Conservation (phyloP, 1,140 invertebrate species). For the Aphaenogaster rudis region DNA sequence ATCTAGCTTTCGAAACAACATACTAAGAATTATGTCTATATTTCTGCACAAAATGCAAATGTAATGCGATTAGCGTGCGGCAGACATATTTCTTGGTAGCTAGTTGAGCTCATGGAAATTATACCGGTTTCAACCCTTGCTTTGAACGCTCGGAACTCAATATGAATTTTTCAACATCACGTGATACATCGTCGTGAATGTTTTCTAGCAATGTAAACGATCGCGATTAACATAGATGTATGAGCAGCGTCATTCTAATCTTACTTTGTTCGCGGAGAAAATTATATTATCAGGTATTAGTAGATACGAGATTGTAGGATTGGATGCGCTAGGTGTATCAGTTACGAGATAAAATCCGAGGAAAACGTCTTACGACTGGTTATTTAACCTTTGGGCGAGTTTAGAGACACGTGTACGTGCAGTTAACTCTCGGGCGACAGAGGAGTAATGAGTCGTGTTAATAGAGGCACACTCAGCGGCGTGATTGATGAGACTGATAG, state of each 20-base stretch:
- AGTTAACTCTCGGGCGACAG: conserved; percentile 30
- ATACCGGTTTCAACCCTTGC: background rate
- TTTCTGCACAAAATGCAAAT: conserved; percentile 4
- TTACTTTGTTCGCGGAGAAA: conserved; percentile 65
- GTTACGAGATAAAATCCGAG: conserved; percentile 68
- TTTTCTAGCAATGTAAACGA: background rate
- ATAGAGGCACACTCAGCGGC: conserved; percentile 50
- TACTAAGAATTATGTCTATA: background rate
- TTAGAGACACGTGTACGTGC: conserved; percentile 22
- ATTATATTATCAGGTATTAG: conserved; percentile 59
- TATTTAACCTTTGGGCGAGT: conserved; percentile 68
- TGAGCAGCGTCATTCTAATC: conserved; percentile 40
- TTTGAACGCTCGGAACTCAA: background rate
- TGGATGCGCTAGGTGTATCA: conserved; percentile 60
- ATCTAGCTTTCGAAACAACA: background rate
- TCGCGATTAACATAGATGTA: conserved; percentile 37
- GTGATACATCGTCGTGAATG: background rate
- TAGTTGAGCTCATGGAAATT: conserved; percentile 12
- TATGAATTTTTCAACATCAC: background rate
- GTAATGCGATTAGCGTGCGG: background rate
- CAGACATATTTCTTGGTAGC: background rate
- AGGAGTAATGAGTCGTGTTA: conserved; percentile 63
- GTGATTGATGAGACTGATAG: conserved; percentile 56
- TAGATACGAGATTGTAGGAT: conserved; percentile 58
- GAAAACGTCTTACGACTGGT: conserved; percentile 52